Percentiles rank a stretch among this genome's conserved stretches.
Conservation (phyloP, 2,888 invertebrate species). For the Polydesmus complanatus region DNA sequence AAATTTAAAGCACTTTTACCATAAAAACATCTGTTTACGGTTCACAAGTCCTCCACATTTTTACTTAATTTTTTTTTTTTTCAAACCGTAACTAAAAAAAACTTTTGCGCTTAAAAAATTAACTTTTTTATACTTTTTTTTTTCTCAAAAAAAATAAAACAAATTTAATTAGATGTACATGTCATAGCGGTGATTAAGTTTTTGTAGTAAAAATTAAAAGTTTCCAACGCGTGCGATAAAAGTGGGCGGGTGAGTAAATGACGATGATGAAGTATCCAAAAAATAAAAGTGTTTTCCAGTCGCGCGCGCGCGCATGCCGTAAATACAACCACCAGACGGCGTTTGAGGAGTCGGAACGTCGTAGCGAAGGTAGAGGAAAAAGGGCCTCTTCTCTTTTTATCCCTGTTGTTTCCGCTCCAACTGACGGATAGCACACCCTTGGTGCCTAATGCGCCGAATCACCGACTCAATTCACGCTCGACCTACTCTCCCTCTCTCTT, state of each 20-base stretch:
- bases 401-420: slow-evolving; percentile 10
- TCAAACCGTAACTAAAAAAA: neutral
- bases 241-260: neutral
- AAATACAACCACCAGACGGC: neutral
- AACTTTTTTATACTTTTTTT: too few species aligned
- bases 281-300: neutral
- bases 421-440: neutral
- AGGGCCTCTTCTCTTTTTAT: neutral
- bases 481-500: slow-evolving; percentile 2
- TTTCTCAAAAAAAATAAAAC: too few species aligned
- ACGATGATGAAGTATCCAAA: neutral
- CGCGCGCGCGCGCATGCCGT: neutral
- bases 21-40: too few species aligned
- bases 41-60: too few species aligned
- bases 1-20: too few species aligned
- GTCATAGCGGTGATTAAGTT: too few species aligned
- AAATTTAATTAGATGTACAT: too few species aligned
- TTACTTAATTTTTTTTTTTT: too few species aligned
- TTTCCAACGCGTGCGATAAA: too few species aligned
- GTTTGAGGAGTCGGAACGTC: neutral
- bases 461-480: slow-evolving; percentile 9
- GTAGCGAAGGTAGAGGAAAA: neutral
- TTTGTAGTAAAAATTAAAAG: too few species aligned
- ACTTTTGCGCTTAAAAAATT: neutral
- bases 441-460: slow-evolving; percentile 4